These are phyloP conservation scores for Mesembrinibis cayennensis DNA, from an alignment of 2,113 vertebrate genomes.

Conservation along the genomic window DNA sequence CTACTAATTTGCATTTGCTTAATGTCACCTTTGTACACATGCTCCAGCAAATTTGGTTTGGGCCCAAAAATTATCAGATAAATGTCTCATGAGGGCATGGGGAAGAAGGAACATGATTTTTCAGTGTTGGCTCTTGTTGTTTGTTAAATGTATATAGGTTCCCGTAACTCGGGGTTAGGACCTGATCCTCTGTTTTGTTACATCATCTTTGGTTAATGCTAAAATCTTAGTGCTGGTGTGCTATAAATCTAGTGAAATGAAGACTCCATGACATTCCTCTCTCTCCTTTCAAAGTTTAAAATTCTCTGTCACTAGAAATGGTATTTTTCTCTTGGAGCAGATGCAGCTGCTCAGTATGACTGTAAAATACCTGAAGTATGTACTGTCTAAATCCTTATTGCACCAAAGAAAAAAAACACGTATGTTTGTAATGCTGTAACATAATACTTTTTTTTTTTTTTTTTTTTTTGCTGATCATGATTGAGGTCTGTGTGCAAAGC, in stretches of 20 bases:
- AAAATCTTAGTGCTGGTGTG: not conserved
- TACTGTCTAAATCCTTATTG: not conserved
- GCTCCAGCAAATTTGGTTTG: not conserved
- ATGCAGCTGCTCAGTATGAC: not conserved
- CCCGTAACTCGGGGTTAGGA: not conserved
- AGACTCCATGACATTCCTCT: not conserved
- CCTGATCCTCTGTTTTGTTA: not conserved
- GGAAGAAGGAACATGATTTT: not conserved
- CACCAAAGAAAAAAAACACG: rapidly evolving
- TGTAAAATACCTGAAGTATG: not conserved
- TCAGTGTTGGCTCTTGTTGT: not conserved
- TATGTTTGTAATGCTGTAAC: not conserved
- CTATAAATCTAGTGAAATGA: not conserved
- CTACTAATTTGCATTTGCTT: not conserved
- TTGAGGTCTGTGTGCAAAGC: not conserved
- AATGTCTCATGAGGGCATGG: not conserved
- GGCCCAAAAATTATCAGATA: not conserved
- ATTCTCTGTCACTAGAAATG: not conserved
- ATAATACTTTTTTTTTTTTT: too few relatives aligned
- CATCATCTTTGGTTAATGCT: not conserved
- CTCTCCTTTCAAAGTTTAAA: not conserved
- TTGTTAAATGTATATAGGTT: not conserved
- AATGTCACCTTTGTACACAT: not conserved
- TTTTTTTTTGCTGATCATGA: not conserved
- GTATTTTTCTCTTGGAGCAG: not conserved